These are phyloP conservation scores for Argyresthia goedartella DNA, from an alignment of 2,888 invertebrate genomes.

Conservation along the genomic window DNA sequence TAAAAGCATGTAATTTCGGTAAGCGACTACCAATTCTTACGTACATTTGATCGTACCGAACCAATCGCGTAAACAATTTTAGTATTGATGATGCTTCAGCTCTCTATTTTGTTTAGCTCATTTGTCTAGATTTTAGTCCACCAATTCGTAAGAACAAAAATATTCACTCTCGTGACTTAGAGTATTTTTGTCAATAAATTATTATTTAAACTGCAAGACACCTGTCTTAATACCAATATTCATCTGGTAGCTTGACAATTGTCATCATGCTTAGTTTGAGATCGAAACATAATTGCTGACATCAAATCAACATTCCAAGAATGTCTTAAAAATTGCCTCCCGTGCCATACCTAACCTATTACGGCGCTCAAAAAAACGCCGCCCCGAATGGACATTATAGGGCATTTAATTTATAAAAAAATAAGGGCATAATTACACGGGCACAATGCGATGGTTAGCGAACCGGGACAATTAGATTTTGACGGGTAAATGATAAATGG, in stretches of 20 bases:
- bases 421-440: constrained; percentile 61
- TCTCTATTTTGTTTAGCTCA: no score
- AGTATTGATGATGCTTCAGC: no score
- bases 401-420: constrained; percentile 57
- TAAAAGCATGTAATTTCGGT: background rate
- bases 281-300: constrained; percentile 10
- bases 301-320: constrained; percentile 47
- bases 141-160: no score
- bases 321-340: constrained; percentile 34
- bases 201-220: no score
- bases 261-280: background rate
- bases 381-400: constrained; percentile 40
- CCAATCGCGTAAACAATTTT: background rate
- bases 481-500: constrained; percentile 67
- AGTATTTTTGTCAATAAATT: no score
- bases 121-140: no score
- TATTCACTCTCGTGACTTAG: no score
- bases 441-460: constrained; percentile 62
- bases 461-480: constrained; percentile 69
- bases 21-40: background rate
- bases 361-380: constrained; percentile 5
- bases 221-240: no score
- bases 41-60: background rate
- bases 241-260: no score
- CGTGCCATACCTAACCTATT: background rate